These are phyloP conservation scores for Mus caroli DNA, from an alignment of 2,797 vertebrate species.

Conservation along the genomic window DNA sequence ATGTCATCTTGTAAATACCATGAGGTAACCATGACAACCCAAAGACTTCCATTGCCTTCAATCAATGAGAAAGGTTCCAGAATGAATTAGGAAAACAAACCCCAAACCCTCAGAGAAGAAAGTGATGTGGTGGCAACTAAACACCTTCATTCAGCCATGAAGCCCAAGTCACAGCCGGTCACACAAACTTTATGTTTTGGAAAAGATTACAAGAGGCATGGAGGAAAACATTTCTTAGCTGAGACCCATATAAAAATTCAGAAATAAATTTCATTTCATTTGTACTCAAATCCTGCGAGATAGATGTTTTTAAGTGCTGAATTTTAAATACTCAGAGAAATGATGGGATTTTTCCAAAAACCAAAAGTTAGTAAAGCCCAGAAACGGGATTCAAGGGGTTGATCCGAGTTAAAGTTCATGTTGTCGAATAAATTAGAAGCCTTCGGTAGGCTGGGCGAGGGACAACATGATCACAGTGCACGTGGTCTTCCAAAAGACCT, in stretches of 20 bases:
- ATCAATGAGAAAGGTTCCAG: constrained; percentile 4
- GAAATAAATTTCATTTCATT: constrained; percentile 42
- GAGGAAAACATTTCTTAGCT: not conserved
- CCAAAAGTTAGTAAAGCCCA: not conserved
- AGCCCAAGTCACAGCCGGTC: not conserved
- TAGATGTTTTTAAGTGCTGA: not conserved
- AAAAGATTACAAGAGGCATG: not conserved
- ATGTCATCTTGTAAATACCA: not conserved
- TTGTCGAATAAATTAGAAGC: not conserved
- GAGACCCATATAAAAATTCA: not conserved
- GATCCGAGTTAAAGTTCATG: not conserved
- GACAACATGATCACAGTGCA: rapidly evolving
- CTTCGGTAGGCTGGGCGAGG: not conserved
- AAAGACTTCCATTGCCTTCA: not conserved
- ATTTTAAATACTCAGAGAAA: constrained; percentile 30
- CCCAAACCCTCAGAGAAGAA: not conserved
- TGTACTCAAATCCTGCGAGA: constrained; percentile 16
- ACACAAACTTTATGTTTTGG: not conserved
- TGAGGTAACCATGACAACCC: not conserved
- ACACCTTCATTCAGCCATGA: not conserved
- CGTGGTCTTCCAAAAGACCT: not conserved
- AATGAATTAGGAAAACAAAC: not conserved
- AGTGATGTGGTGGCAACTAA: not conserved
- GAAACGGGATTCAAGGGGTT: not conserved
- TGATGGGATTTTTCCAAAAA: not conserved